Conservation (phyloP, 2,113 vertebrate species). For the Podarcis cretensis region DNA sequence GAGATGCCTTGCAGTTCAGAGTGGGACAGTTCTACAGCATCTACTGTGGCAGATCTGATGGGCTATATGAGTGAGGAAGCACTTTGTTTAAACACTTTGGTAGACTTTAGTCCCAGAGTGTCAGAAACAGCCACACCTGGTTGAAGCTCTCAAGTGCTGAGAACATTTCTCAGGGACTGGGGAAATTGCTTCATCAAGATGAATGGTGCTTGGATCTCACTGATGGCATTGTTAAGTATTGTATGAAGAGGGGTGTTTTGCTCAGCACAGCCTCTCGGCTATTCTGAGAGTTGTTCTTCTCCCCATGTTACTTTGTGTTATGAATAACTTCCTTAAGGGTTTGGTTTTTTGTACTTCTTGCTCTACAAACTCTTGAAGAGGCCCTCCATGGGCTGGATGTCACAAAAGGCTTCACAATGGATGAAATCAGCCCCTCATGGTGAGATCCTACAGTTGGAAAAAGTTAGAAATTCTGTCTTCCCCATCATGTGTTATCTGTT, state of each 20-base stretch:
- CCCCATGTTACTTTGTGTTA: not conserved
- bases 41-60: not conserved
- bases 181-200: not conserved
- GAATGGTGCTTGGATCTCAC: not conserved
- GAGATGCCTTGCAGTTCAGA: not conserved
- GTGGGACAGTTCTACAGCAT: not conserved
- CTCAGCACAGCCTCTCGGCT: too few species aligned
- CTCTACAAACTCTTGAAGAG: not conserved
- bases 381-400: not conserved
- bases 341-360: not conserved
- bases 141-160: not conserved
- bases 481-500: not conserved
- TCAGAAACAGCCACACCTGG: not conserved
- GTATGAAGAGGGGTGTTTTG: too few species aligned
- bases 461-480: not conserved
- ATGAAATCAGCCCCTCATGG: not conserved
- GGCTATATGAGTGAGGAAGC: not conserved
- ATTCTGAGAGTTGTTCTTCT: not conserved
- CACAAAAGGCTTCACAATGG: not conserved
- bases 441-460: not conserved
- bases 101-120: not conserved
- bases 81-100: not conserved
- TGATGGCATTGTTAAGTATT: not conserved
- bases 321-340: not conserved
- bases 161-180: not conserved